Conservation (phyloP, 2,888 invertebrate genomes). For the Tortrix viridana region DNA sequence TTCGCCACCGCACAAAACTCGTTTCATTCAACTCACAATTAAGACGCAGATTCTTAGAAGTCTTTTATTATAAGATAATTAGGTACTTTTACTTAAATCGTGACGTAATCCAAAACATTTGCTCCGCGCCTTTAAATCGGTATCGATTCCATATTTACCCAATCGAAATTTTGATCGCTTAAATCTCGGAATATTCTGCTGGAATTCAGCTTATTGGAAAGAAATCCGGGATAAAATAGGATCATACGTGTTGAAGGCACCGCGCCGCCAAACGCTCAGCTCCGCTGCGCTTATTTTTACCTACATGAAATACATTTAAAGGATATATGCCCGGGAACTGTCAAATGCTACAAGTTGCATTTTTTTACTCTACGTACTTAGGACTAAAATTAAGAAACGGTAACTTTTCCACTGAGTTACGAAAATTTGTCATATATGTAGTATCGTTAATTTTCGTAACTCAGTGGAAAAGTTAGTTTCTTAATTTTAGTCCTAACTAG, state of each 20-base stretch:
- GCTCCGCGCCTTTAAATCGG: slow-evolving; percentile 1
- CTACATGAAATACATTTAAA: background rate
- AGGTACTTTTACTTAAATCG: slow-evolving; percentile 11
- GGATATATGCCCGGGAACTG: background rate
- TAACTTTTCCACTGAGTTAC: no score
- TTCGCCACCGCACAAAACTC: slow-evolving; percentile 58
- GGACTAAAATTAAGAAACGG: no score
- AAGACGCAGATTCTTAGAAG: slow-evolving; percentile 15
- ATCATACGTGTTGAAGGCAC: slow-evolving; percentile 57
- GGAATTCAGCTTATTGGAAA: slow-evolving; percentile 72
- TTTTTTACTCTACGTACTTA: no score
- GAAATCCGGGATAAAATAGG: slow-evolving; percentile 73
- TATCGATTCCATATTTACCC: slow-evolving; percentile 33
- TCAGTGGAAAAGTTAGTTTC: no score
- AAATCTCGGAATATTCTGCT: slow-evolving; percentile 62
- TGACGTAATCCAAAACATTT: slow-evolving; percentile 10
- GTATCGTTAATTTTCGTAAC: no score
- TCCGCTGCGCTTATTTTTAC: slow-evolving; percentile 1
- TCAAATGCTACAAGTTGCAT: background rate
- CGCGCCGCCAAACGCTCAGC: slow-evolving; percentile 10
- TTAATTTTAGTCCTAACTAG: no score
- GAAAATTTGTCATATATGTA: no score
- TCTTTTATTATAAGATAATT: no score
- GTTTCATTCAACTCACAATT: slow-evolving; percentile 22
- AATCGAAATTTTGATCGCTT: slow-evolving; percentile 58